These are phyloP conservation scores for Eriocheir sinensis DNA, from an alignment of 1,140 invertebrate genomes.

Conservation along the genomic window DNA sequence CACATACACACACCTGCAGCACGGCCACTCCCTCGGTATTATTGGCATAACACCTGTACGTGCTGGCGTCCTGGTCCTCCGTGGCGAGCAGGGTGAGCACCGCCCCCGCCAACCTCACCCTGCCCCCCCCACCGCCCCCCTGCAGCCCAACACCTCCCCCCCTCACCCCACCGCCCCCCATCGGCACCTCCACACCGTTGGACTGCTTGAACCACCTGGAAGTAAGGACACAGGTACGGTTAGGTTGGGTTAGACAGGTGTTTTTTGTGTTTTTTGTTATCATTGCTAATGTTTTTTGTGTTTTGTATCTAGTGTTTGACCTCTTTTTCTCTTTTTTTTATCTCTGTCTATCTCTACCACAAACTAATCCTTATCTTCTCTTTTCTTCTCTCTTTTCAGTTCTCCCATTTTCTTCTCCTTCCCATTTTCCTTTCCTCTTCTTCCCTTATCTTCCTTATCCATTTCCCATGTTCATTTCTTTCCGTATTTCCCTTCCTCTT, in stretches of 20 bases:
- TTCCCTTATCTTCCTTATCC: too few relatives aligned
- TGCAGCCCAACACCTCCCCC: not conserved
- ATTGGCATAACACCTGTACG: slow-evolving; percentile 69
- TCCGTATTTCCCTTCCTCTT: too few relatives aligned
- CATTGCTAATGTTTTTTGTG: not conserved
- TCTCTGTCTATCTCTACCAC: too few relatives aligned
- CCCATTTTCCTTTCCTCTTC: too few relatives aligned
- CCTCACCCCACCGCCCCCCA: not conserved
- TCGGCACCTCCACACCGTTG: slow-evolving; percentile 46
- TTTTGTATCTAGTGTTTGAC: not conserved
- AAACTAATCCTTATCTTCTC: not conserved
- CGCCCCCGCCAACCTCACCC: slow-evolving; percentile 26
- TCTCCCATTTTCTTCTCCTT: not conserved
- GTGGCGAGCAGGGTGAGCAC: slow-evolving; percentile 46
- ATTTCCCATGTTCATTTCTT: too few relatives aligned
- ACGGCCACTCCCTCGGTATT: slow-evolving; percentile 66
- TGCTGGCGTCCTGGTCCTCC: slow-evolving; percentile 52
- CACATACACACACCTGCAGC: not conserved
- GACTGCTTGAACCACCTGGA: slow-evolving; percentile 61
- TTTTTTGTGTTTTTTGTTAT: not conserved
- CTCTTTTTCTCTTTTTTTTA: slow-evolving; percentile 5
- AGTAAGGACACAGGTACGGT: not conserved
- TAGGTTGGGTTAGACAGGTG: too few relatives aligned
- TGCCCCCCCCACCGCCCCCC: not conserved
- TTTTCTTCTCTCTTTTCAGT: not conserved